Base-by-base conservation (phyloP, 2,797 vertebrate genomes). In the Cyclopterus lumpus region DNA sequence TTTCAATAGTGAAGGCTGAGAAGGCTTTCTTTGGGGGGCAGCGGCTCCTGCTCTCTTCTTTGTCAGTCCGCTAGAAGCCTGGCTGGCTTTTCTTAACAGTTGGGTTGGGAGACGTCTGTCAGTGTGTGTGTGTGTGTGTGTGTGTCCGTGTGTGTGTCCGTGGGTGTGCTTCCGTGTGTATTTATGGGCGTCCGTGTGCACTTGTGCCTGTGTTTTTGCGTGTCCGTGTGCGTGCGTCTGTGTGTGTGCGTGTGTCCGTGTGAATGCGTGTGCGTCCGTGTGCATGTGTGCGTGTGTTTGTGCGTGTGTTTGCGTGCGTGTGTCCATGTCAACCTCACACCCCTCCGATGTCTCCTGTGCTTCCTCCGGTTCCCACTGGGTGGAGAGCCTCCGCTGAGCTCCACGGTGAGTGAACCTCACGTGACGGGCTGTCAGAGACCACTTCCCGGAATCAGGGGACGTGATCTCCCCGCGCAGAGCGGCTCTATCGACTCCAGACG, bases 351-450 rank as follows among this genome's bases (percentile, higher is more conserved):
- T 28, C 26, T 28, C 26, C 26, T 28, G 26, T 26, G 26, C 26
- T 28, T 28, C 26, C 26, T 66, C 24, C 73, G 4, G 38, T 60
- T 71, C 18, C 42, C 60, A 38, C 28, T 86, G 65, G 85, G 40
- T 8, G 28, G 58, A 40, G 32, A 65, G 63, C 51, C 26, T 2
- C 16, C 58, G 48, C 46, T 54, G 20, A 55, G 67, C 66, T 73
- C n/a, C 26, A 2, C 61, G 46, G 48, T 57, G 49, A 86, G 49
- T 73, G 58, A 77, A 73, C 5, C 72, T 88, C 60, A 60, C 86
- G 76, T 87, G 89, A 89, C 66, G 67, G 20, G 70, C 84, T 91
- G 91, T 88, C 87, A 89, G 22, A 79, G 67, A 67, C 8, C 38
- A 82, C 78, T 79, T 73, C 77, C 68, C 68, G 32, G 66, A 82